Evolutionary conservation across 2,888 invertebrate species (phyloP).

Genomic region (Apodemia zela): DNA sequence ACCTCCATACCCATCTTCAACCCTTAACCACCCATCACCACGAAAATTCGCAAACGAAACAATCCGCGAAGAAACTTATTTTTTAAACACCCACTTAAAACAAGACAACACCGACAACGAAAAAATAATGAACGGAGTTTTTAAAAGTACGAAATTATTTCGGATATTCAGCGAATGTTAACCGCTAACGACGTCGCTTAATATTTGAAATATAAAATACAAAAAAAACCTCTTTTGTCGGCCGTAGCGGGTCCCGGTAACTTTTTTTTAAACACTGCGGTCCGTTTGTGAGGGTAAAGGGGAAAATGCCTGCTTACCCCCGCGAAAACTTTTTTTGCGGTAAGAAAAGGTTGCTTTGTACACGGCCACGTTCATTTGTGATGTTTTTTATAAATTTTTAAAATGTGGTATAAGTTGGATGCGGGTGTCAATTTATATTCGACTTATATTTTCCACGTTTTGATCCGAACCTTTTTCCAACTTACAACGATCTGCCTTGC

Average conservation of each 20-base stretch:
- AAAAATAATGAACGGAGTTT: slow-evolving; percentile 50
- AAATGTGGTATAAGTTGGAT: not conserved
- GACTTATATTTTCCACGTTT: not conserved
- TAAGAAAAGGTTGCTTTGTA: slow-evolving; percentile 75
- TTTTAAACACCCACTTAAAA: slow-evolving; percentile 43
- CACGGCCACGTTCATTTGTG: slow-evolving; percentile 29
- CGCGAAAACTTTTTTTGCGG: slow-evolving; percentile 72
- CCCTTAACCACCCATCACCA: slow-evolving; percentile 28
- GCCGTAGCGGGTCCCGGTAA: slow-evolving; percentile 53
- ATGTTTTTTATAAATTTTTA: slow-evolving; percentile 34
- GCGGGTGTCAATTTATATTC: not conserved
- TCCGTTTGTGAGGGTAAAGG: slow-evolving; percentile 67
- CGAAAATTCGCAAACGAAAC: slow-evolving; percentile 34
- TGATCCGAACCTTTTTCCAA: too few relatives aligned
- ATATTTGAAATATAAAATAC: slow-evolving; percentile 73
- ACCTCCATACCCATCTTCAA: slow-evolving; percentile 28
- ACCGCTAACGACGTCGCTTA: slow-evolving; percentile 77
- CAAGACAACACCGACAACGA: slow-evolving; percentile 48
- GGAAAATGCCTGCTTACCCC: slow-evolving; percentile 68
- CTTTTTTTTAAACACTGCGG: slow-evolving; percentile 72
- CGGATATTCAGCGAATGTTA: slow-evolving; percentile 74
- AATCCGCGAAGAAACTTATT: slow-evolving; percentile 43
- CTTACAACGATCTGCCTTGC: too few relatives aligned
- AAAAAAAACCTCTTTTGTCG: slow-evolving; percentile 64
- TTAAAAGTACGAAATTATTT: slow-evolving; percentile 59